Evolutionary conservation across 1,140 invertebrate genomes (phyloP).

Genomic region (Chionoecetes opilio): DNA sequence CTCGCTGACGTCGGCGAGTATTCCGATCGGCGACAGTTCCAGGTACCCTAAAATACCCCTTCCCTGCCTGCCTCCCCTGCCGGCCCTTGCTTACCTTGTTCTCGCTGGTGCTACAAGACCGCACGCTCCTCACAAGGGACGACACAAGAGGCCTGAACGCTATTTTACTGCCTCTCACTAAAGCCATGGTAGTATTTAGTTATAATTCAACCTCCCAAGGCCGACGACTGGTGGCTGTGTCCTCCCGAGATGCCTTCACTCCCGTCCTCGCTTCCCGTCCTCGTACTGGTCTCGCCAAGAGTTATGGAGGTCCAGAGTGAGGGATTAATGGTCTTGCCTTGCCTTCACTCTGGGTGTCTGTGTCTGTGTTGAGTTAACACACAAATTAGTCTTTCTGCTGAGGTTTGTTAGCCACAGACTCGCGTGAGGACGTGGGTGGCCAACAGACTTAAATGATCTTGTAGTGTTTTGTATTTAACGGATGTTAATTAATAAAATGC

Average conservation of each 20-base stretch:
- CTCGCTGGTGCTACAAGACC: neutral
- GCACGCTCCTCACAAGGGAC: neutral
- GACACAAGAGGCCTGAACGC: neutral
- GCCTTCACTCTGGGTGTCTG: neutral
- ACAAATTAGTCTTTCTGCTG: too few relatives aligned
- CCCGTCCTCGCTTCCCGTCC: neutral
- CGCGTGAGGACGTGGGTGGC: too few relatives aligned
- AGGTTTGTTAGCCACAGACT: too few relatives aligned
- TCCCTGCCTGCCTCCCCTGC: neutral
- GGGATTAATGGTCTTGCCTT: neutral
- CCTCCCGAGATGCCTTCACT: neutral
- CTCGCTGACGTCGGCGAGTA: too few relatives aligned
- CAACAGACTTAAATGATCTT: too few relatives aligned
- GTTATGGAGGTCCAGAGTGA: neutral
- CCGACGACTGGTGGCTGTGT: neutral
- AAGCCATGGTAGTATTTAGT: slow-evolving; percentile 23
- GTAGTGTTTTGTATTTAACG: too few relatives aligned
- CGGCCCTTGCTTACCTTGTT: slow-evolving; percentile 14
- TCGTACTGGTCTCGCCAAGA: neutral
- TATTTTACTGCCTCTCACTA: neutral
- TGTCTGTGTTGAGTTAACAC: too few relatives aligned
- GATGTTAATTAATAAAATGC: too few relatives aligned
- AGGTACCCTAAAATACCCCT: too few relatives aligned
- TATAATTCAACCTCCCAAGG: neutral
- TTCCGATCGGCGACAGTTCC: too few relatives aligned